Conservation (phyloP, 2,113 vertebrate species). For the Plestiodon gilberti region DNA sequence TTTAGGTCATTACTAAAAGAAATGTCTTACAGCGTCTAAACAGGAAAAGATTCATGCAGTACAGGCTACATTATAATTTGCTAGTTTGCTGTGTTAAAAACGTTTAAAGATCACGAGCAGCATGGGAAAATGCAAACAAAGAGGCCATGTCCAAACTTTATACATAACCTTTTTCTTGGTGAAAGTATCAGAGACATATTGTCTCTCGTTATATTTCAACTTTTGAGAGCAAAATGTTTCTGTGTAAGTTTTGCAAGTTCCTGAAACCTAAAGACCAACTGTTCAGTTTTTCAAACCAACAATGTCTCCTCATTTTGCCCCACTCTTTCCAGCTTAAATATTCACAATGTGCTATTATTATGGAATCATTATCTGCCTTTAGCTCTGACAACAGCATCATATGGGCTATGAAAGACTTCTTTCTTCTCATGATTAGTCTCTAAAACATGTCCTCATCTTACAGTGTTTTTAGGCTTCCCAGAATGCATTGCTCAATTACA, state of each 20-base stretch:
- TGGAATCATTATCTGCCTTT: slow-evolving; percentile 92
- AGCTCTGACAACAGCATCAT: slow-evolving; percentile 90
- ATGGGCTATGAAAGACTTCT: slow-evolving; percentile 88
- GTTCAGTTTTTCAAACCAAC: slow-evolving; percentile 81
- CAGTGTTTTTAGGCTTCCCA: slow-evolving; percentile 85
- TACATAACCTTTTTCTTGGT: slow-evolving; percentile 36
- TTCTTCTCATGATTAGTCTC: slow-evolving; percentile 93
- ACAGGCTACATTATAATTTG: slow-evolving; percentile 51
- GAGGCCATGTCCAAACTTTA: slow-evolving; percentile 55
- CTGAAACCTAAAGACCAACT: slow-evolving; percentile 79
- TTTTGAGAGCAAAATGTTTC: slow-evolving; percentile 71
- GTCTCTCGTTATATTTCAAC: slow-evolving; percentile 63
- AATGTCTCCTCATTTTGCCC: slow-evolving; percentile 84
- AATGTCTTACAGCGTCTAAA: slow-evolving; percentile 64
- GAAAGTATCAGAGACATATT: slow-evolving; percentile 56
- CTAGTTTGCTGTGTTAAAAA: slow-evolving; percentile 48
- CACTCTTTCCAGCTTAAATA: slow-evolving; percentile 87
- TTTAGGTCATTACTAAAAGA: slow-evolving; percentile 64
- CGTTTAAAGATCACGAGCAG: slow-evolving; percentile 46
- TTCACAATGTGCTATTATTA: slow-evolving; percentile 93
- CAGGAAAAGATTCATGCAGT: slow-evolving; percentile 61
- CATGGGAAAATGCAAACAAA: slow-evolving; percentile 49
- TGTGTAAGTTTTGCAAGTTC: slow-evolving; percentile 68
- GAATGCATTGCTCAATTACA: slow-evolving; percentile 89
- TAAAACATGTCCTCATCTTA: slow-evolving; percentile 91